Base-by-base conservation (phyloP, 2,113 vertebrate species). In the Haplochromis vanheusdeni region DNA sequence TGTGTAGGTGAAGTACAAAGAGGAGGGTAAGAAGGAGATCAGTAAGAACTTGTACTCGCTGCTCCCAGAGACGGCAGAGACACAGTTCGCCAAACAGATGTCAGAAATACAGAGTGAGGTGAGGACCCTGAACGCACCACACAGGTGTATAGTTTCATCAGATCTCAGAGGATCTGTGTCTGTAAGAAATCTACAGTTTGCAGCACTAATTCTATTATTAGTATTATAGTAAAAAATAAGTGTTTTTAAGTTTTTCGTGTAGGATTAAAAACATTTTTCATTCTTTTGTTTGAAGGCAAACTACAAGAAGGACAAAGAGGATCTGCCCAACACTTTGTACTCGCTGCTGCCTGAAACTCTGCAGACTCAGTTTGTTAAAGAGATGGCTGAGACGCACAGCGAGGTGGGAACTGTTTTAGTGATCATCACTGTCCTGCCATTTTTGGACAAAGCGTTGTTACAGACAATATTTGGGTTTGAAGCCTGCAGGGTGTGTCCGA, bases 41-140 rank as follows among this genome's bases (percentile, higher is more conserved):
- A 91, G 93, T 4, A 96, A 93, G 56, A 96, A 92, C 86, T 84
- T 98, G 28, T 98, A 97, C 92, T 97, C 97, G 23, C 96, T 94
- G 83, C 97, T 98, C 93, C 97, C 97, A 79, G 88, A 94, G 28
- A 96, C 95, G 1, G 4, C 80, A 3, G 91, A 95, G 33, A 96
- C 17, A 0, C 79, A 85, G 19, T 88, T 94, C 1, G 93, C 93
- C 85, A 96, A 87, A 35, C 89, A 93, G 13, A 58, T 93, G 86
- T 93, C 91, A 3, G 94, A 94, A 28, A 54, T 95, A 21, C 95
- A 94, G 89, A 96, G 95, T 58, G 82, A 96, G 94, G 95, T 96
- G 80, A 94, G 92, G 82, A 58, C 52, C 87, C 23, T 70, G 91
- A 87, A 92, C 3, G 5, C 60, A 35, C 9, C 60, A 1, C 33